Evolutionary conservation across 2,113 vertebrate species (phyloP).

Genomic region (Tylochromis polylepis): DNA sequence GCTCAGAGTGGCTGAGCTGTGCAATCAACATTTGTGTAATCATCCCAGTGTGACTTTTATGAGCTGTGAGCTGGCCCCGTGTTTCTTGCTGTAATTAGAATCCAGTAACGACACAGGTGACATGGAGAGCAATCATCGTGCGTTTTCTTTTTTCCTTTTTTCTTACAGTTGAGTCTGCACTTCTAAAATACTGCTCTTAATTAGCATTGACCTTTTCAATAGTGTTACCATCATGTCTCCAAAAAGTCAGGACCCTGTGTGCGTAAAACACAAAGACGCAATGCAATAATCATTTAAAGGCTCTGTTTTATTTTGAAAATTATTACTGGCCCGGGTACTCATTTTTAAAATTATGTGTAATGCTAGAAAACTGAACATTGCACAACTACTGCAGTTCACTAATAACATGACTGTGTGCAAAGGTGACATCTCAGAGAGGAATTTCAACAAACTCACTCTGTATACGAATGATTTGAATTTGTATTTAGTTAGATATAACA

Average conservation of each 20-base stretch:
- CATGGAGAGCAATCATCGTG: not conserved
- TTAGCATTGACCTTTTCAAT: not conserved
- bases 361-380: not conserved
- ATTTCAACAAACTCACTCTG: not conserved
- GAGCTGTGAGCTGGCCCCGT: not conserved
- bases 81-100: not conserved
- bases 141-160: not conserved
- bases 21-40: constrained; percentile 9
- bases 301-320: not conserved
- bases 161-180: not conserved
- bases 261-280: not conserved
- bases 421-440: not conserved
- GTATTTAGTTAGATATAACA: not conserved
- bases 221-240: not conserved
- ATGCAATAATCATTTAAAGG: accelerated
- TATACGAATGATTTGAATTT: not conserved
- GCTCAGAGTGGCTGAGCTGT: not conserved
- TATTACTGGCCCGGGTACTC: accelerated
- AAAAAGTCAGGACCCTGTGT: not conserved
- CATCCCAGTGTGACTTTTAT: constrained; percentile 7
- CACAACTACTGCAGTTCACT: not conserved
- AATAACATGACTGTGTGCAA: accelerated
- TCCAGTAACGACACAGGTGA: not conserved
- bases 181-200: not conserved
- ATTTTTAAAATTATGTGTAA: not conserved